Percentiles rank a stretch among this genome's conserved stretches.
Conservation (phyloP, 2,888 invertebrate genomes). For the Erebia ligea region DNA sequence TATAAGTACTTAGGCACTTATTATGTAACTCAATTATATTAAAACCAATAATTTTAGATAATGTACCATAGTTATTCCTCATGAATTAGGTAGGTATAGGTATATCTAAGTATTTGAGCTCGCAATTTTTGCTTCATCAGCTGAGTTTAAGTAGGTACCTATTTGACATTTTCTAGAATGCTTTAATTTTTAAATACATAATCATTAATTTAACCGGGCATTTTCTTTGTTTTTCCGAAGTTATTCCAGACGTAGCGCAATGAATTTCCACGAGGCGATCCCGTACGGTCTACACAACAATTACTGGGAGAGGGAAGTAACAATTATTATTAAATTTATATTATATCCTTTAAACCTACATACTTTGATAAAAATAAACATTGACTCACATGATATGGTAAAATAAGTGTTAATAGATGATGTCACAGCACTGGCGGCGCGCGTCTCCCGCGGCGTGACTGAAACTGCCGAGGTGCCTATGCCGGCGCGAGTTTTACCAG, state of each 20-base stretch:
- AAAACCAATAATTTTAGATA: too few relatives aligned
- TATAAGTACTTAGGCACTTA: not conserved
- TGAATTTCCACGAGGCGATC: not conserved
- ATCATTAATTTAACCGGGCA: not conserved
- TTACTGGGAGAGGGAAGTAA: not conserved
- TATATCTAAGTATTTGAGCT: not conserved
- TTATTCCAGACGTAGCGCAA: not conserved
- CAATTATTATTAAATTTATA: not conserved
- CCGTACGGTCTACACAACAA: not conserved
- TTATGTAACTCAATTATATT: too few relatives aligned
- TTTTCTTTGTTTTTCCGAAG: conserved; percentile 8
- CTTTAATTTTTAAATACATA: not conserved
- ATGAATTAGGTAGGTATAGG: not conserved
- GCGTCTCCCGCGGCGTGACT: conserved; percentile 58
- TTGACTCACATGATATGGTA: conserved; percentile 42
- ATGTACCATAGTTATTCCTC: too few relatives aligned
- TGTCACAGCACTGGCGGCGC: conserved; percentile 60
- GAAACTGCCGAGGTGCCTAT: conserved; percentile 55
- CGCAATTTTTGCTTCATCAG: not conserved
- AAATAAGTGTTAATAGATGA: conserved; percentile 55
- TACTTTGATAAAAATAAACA: conserved; percentile 27
- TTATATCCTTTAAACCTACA: not conserved
- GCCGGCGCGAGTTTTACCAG: conserved; percentile 38
- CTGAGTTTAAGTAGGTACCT: too few relatives aligned
- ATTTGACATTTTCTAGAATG: not conserved